These are phyloP conservation scores for Hirtodrosophila duncani DNA, from an alignment of 2,888 invertebrate genomes.

Conservation along the genomic window DNA sequence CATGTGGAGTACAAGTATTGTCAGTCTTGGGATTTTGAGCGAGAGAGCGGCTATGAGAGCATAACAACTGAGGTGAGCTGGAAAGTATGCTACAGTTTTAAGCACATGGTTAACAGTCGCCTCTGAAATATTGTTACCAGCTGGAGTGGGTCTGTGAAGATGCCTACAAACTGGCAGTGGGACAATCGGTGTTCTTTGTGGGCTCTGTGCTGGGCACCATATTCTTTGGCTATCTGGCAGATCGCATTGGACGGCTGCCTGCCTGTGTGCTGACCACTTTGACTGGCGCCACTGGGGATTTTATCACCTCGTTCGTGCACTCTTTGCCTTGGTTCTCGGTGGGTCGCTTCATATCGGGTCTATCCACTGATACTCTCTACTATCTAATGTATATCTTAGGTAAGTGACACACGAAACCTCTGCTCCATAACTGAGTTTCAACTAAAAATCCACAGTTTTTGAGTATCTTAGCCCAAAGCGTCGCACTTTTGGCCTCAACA, in stretches of 20 bases:
- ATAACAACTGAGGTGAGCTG: constrained; percentile 81
- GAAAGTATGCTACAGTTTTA: constrained; percentile 33
- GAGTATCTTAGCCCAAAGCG: constrained; percentile 81
- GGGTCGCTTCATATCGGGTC: constrained; percentile 81
- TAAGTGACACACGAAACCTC: constrained; percentile 53
- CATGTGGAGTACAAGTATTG: constrained; percentile 68
- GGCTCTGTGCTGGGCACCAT: constrained; percentile 82
- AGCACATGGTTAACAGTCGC: too few relatives aligned
- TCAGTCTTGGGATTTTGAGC: constrained; percentile 80
- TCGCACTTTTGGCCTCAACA: constrained; percentile 81
- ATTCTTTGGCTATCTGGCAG: constrained; percentile 80
- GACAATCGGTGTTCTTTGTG: constrained; percentile 81
- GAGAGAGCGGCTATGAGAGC: constrained; percentile 80
- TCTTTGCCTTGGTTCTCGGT: constrained; percentile 78
- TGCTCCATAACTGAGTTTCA: rapidly evolving
- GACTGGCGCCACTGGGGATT: constrained; percentile 80
- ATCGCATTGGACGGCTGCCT: constrained; percentile 80
- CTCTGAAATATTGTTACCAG: constrained; percentile 41
- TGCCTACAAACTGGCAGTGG: constrained; percentile 80
- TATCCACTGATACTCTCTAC: constrained; percentile 81
- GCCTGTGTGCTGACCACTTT: constrained; percentile 80
- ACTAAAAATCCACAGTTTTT: constrained; percentile 77
- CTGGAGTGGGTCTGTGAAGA: constrained; percentile 81
- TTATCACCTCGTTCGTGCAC: constrained; percentile 79
- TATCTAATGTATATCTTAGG: constrained; percentile 82